Evolutionary conservation across 2,888 invertebrate genomes (phyloP).

Genomic region (Drosophila austrosaltans): DNA sequence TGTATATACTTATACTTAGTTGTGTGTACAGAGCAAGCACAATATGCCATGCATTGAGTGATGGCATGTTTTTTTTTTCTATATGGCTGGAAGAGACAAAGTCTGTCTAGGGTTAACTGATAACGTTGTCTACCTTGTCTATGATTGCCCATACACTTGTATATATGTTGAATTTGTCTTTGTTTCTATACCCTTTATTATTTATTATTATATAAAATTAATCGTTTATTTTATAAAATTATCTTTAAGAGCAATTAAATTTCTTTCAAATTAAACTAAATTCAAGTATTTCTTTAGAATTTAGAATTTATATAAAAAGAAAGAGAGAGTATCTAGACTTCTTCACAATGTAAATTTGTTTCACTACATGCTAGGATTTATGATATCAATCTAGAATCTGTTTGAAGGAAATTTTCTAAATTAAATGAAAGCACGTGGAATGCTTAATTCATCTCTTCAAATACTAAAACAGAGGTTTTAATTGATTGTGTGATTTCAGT

Average conservation of each 20-base stretch:
- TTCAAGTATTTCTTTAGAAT: too few species aligned
- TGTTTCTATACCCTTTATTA: neutral
- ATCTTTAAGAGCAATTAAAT: too few species aligned
- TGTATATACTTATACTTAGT: neutral
- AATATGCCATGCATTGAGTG: conserved; percentile 9
- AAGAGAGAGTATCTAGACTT: neutral
- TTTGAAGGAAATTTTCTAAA: neutral
- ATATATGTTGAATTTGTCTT: neutral
- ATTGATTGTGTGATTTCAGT: neutral
- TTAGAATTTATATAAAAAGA: too few species aligned
- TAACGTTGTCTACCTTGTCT: conserved; percentile 12
- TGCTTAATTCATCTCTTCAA: neutral
- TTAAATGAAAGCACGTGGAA: conserved; percentile 3
- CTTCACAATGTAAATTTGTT: neutral
- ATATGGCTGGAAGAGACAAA: conserved; percentile 1
- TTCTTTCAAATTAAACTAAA: too few species aligned
- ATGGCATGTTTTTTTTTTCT: conserved; percentile 12
- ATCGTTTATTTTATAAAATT: too few species aligned
- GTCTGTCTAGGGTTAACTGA: conserved; percentile 12
- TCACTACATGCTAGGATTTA: neutral
- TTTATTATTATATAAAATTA: neutral
- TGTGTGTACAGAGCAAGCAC: neutral
- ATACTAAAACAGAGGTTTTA: neutral
- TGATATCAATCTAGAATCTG: neutral
- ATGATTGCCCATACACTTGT: neutral